These are phyloP conservation scores for Macaria notata DNA, from an alignment of 2,888 invertebrate species.

Conservation along the genomic window DNA sequence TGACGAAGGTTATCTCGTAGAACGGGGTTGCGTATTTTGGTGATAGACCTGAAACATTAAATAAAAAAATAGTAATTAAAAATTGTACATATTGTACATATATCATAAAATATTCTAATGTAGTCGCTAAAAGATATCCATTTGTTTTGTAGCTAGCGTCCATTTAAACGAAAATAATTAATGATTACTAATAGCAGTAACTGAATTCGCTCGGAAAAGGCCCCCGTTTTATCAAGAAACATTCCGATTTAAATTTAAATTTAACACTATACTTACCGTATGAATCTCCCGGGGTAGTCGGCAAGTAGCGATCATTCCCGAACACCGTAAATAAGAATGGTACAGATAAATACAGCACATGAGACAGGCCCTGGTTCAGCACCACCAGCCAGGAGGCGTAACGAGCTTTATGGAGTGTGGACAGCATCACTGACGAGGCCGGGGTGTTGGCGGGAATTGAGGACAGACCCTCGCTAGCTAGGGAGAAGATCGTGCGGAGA, in stretches of 20 bases:
- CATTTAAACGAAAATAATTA: too few relatives aligned
- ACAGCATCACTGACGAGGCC: conserved; percentile 39
- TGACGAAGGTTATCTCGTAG: conserved; percentile 49
- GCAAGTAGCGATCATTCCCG: conserved; percentile 49
- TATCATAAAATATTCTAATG: too few relatives aligned
- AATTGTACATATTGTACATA: too few relatives aligned
- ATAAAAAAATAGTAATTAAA: neutral
- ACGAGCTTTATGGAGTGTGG: conserved; percentile 43
- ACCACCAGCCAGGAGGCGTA: conserved; percentile 53
- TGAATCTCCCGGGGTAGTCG: conserved; percentile 54
- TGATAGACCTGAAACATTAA: conserved; percentile 45
- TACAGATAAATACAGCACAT: conserved; percentile 47
- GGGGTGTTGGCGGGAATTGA: conserved; percentile 40
- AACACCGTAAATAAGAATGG: conserved; percentile 53
- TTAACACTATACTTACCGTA: conserved; percentile 42
- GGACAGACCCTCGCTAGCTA: conserved; percentile 47
- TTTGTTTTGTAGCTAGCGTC: too few relatives aligned
- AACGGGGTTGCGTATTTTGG: conserved; percentile 56
- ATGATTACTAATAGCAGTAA: too few relatives aligned
- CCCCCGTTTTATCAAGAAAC: too few relatives aligned
- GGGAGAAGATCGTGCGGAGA: conserved; percentile 44
- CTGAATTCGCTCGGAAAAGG: too few relatives aligned
- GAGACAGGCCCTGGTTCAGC: conserved; percentile 46
- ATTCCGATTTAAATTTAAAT: too few relatives aligned
- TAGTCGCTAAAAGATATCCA: too few relatives aligned